phyloP scores from a whole-genome alignment of 2,113 vertebrate genomes.

The Eubucco bourcierii region DNA sequence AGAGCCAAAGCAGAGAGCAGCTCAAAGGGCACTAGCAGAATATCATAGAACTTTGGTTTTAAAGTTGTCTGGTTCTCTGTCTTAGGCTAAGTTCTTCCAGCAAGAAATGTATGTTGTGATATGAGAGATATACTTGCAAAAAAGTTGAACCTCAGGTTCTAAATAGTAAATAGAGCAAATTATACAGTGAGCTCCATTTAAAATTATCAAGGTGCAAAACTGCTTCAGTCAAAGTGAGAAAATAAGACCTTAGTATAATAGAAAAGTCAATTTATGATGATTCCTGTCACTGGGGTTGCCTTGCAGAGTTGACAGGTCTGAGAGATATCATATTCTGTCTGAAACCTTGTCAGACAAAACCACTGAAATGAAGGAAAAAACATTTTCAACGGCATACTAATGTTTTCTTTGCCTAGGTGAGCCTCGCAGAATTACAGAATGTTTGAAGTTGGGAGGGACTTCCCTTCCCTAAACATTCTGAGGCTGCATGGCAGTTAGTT shows the following conservation, averaged over 20 bases:
- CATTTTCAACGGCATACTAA: background rate
- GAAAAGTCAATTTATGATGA: background rate
- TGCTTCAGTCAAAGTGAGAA: background rate
- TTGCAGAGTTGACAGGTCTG: conserved; percentile 12
- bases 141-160: background rate
- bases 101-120: background rate
- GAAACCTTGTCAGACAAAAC: conserved; percentile 12
- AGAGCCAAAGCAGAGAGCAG: background rate
- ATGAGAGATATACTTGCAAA: background rate
- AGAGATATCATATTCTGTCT: background rate
- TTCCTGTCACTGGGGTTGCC: background rate
- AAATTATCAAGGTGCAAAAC: background rate
- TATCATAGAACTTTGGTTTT: background rate
- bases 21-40: background rate
- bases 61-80: background rate
- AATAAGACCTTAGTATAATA: background rate
- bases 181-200: background rate
- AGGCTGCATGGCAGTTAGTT: background rate
- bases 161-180: background rate
- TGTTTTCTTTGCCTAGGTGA: background rate
- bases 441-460: too few species aligned
- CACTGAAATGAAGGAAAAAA: background rate
- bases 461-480: background rate
- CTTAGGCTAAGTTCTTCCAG: background rate
- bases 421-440: background rate